A percentile compares a stretch with the other conserved stretches of the same genome.
Conservation (phyloP, 1,140 invertebrate genomes). For the Elysia chlorotica region DNA sequence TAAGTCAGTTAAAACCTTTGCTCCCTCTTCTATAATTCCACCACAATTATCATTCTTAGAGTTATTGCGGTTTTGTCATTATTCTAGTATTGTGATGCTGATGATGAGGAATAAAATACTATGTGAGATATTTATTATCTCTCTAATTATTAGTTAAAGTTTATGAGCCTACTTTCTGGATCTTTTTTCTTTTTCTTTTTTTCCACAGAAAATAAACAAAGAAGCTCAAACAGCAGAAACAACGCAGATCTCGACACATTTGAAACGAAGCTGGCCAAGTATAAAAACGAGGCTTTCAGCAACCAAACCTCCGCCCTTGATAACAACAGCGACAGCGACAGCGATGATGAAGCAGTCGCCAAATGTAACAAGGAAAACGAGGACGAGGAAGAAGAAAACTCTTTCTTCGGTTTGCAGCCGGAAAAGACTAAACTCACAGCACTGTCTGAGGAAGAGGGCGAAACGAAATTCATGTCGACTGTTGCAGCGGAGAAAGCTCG, state of each 20-base stretch:
- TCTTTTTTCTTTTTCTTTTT: not conserved
- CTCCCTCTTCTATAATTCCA: too few species aligned
- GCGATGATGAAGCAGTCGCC: too few species aligned
- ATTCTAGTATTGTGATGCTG: too few species aligned
- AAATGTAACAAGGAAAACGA: not conserved
- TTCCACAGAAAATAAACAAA: too few species aligned
- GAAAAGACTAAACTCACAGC: constrained; percentile 28
- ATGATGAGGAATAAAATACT: too few species aligned
- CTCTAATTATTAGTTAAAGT: not conserved
- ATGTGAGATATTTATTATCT: too few species aligned
- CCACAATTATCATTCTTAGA: too few species aligned
- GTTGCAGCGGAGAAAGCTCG: constrained; percentile 31
- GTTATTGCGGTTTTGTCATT: too few species aligned
- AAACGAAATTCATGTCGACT: constrained; percentile 43
- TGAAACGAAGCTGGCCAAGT: not conserved
- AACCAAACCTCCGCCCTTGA: too few species aligned
- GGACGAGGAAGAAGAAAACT: not conserved
- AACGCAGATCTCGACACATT: not conserved
- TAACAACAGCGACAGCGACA: too few species aligned
- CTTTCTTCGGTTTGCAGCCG: constrained; percentile 1
- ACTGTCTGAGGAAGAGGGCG: constrained; percentile 38
- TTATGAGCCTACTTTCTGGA: not conserved
- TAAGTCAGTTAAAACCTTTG: too few species aligned
- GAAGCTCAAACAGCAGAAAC: too few species aligned
- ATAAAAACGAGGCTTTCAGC: not conserved